phyloP scores from a whole-genome alignment of 2,797 vertebrate genomes.

The Notolepis coatsorum region DNA sequence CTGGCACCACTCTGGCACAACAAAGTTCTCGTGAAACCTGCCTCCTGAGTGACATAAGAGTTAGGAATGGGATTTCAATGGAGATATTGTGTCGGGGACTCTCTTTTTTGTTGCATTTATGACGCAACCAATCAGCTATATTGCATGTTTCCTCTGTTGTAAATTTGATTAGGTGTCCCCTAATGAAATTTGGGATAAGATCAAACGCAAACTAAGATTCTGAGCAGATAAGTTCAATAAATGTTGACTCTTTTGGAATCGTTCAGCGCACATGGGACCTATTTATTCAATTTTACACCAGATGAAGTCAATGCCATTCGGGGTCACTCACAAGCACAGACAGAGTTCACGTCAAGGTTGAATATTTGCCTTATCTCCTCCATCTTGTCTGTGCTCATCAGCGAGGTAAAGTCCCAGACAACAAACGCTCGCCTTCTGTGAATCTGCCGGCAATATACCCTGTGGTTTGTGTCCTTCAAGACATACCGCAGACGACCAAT shows the following conservation, averaged over 20 bases:
- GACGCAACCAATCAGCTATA: slow-evolving; percentile 22
- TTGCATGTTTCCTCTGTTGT: slow-evolving; percentile 50
- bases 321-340: slow-evolving; percentile 73
- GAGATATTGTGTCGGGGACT: slow-evolving; percentile 9
- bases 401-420: slow-evolving; percentile 65
- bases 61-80: slow-evolving; percentile 11
- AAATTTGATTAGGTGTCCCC: slow-evolving; percentile 67
- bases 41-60: not conserved
- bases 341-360: slow-evolving; percentile 81
- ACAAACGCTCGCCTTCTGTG: slow-evolving; percentile 56
- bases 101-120: slow-evolving; percentile 10
- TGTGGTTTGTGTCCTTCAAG: slow-evolving; percentile 56
- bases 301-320: slow-evolving; percentile 57
- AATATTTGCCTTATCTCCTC: slow-evolving; percentile 78
- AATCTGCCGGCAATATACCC: slow-evolving; percentile 37
- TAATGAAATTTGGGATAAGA: slow-evolving; percentile 78
- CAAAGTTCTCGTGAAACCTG: slow-evolving; percentile 33
- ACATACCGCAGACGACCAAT: slow-evolving; percentile 57
- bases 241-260: slow-evolving; percentile 70
- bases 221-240: slow-evolving; percentile 69
- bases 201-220: slow-evolving; percentile 77
- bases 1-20: slow-evolving; percentile 47
- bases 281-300: slow-evolving; percentile 68
- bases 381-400: slow-evolving; percentile 76
- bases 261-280: slow-evolving; percentile 76